Evolutionary conservation across 2,888 invertebrate genomes (phyloP), one percentile per base, ranked within the genome.

Genomic region (Piscicola geometra): DNA sequence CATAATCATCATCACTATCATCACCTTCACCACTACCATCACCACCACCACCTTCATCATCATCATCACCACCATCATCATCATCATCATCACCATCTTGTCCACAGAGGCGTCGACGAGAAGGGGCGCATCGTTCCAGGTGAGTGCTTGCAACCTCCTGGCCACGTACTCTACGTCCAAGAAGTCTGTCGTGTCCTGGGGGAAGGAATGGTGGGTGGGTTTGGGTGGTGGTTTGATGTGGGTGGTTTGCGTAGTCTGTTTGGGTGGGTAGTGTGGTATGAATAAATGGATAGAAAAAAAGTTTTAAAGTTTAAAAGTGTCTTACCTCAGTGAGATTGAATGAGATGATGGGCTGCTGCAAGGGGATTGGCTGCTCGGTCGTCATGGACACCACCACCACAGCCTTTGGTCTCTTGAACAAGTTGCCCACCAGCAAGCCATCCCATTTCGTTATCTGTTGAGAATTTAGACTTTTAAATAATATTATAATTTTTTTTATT

Each of bases 71-170:
- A 15, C 3, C 18, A 50, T 41, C 25, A 71, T 50, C 56, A 71
- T 30, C 15, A 73, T n/a, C 9, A 21, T 25, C 3, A 30, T 69
- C 35, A 79, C 79, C 41, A 81, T 81, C 66, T 81, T 82, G 47
- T 83, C 82, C 5, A 81, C 77, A 30, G 81, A 79, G 50, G 83
- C 80, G 78, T 84, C 83, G 21, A 84, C 79, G 77, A 83, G 77
- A 3, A 84, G 79, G 35, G 84, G 84, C 36, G 81, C 32, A 35
- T 50, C 64, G 18, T 33, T 70, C 76, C 76, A 76, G 25, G 60
- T 66, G 9, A 76, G 15, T 25, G 30, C 47, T 41, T 70, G 36
- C n/a, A 77, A 56, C 60, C 52, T 36, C 35, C 68, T 75, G 64
- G 33, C 75, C 30, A 75, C 33, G 30, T 35, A 69, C 21, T 77